These are phyloP conservation scores for Aurelia aurita DNA, from an alignment of 30 jellyfish, hydroid and myxozoan genomes.

Conservation along the genomic window DNA sequence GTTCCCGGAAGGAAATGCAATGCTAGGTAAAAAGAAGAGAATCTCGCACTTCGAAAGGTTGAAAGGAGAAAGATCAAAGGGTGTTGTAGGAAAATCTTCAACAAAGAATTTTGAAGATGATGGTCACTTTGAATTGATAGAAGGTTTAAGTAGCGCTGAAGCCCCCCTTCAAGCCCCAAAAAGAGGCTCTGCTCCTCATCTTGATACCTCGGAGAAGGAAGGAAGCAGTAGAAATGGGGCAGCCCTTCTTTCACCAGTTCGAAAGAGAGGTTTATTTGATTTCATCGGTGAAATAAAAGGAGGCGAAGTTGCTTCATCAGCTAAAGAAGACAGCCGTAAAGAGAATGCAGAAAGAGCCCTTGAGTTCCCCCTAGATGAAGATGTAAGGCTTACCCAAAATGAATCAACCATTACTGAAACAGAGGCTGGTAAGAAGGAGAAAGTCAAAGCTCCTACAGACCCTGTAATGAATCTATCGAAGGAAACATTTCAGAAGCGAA, in stretches of 20 bases:
- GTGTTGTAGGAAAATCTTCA: neutral
- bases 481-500: constrained; percentile 32
- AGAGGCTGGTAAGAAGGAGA: neutral
- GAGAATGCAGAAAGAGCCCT: neutral
- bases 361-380: neutral
- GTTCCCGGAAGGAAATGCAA: neutral
- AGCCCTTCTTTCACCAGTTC: neutral
- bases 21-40: neutral
- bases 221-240: neutral
- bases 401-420: neutral
- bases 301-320: neutral
- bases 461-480: constrained; percentile 24
- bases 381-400: neutral
- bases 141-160: neutral
- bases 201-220: neutral
- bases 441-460: neutral
- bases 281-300: constrained; percentile 21
- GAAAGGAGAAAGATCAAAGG: neutral
- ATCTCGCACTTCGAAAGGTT: neutral
- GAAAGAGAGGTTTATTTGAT: constrained; percentile 29
- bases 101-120: neutral
- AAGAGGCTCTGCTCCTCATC: neutral
- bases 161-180: neutral
- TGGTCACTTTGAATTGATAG: neutral
- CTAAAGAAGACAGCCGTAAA: neutral